Evolutionary conservation across 2,113 vertebrate species (phyloP), one percentile per base, ranked within the genome.

Genomic region (Tachycineta bicolor): DNA sequence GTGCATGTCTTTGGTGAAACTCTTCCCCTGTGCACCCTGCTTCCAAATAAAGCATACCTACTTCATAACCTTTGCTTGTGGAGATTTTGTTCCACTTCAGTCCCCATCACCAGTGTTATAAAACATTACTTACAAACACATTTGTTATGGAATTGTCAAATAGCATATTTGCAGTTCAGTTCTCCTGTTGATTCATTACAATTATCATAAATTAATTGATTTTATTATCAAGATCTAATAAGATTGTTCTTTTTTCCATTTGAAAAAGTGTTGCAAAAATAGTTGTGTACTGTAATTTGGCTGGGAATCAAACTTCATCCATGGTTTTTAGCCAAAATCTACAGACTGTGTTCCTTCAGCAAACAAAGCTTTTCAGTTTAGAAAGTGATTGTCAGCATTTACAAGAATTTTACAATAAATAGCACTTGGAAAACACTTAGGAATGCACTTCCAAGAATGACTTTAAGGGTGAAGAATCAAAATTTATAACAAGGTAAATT

Each of bases 171-270:
- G 24, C 34, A 71, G 59, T 84, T 91, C 74, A 67, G 43, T 95
- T 96, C 55, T 77, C 69, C 15, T 75, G 52, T 75, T 89, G 81
- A 93, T 88, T 91, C 43, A 87, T 37, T 43, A 23, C 69, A 91
- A 84, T 88, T 79, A 70, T 92, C 58, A 88, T 60, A 25, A 60
- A 37, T 37, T 37, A 60, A 37, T 60, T 60, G 44, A 91, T 46
- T 73, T 81, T 46, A 94, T 91, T 91, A 65, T 86, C 34, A 82
- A 95, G 49, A 78, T 60, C 22, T 76, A 92, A 18, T 39, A 77
- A 94, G 49, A 79, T 43, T 58, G 34, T 67, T 94, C 39, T 39
- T 97, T 96, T 91, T 56, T 91, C 83, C 76, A 17, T 37, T 56
- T 92, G n/a, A 52, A 95, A 90, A 34, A 91, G 28, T 10, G 26